A percentile compares a stretch with the other conserved stretches of the same genome.
Conservation (phyloP, 2,888 invertebrate species). For the Sarcophaga caerulescens region DNA sequence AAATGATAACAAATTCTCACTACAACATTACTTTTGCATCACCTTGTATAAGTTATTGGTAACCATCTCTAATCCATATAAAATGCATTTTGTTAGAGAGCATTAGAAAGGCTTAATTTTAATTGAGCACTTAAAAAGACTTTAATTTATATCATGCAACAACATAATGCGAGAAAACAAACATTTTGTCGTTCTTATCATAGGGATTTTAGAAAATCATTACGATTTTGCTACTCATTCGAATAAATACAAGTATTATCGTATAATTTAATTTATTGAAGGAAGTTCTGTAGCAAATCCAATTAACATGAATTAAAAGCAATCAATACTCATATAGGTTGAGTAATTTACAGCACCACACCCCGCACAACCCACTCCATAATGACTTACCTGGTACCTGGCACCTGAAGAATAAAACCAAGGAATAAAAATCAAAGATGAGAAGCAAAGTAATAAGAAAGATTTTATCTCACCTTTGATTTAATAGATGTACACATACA, state of each 20-base stretch:
- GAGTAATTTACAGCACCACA: neutral
- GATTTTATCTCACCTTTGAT: conserved; percentile 30
- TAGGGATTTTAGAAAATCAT: too few species aligned
- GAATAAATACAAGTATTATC: neutral
- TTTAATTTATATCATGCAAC: neutral
- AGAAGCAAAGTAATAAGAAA: neutral
- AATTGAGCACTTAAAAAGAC: neutral
- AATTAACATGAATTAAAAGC: conserved; percentile 40
- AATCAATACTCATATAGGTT: conserved; percentile 17
- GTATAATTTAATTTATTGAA: conserved; percentile 25
- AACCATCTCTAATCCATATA: neutral
- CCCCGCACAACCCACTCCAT: neutral
- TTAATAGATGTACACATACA: neutral
- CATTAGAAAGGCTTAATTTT: neutral
- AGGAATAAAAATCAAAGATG: neutral
- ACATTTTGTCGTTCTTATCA: too few species aligned
- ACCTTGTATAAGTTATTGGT: too few species aligned
- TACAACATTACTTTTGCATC: too few species aligned
- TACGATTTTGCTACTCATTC: neutral
- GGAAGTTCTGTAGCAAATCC: conserved; percentile 14
- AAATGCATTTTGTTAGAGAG: neutral
- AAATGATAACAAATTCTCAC: too few species aligned
- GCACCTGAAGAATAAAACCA: neutral
- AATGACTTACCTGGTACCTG: neutral
- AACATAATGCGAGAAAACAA: too few species aligned